Evolutionary conservation across 2,888 invertebrate genomes (phyloP), one percentile per base, ranked within the genome.

Genomic region (Xanthostigma xanthostigma): DNA sequence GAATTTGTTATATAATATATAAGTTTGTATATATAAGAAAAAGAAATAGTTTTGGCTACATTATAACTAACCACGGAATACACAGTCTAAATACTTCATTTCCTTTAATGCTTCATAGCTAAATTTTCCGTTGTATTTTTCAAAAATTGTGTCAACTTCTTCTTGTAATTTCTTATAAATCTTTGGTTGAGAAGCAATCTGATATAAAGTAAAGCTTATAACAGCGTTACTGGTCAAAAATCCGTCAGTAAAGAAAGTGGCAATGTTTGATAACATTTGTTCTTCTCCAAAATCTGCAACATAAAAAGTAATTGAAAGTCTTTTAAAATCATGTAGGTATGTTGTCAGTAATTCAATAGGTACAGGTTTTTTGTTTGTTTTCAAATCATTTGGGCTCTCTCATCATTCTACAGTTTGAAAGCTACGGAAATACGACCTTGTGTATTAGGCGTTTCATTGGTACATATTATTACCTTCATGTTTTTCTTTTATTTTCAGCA

Each of bases 221-320:
- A 65, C 63, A 1, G 62, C 59, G 0, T 69, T 66, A n/a, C 68
- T 69, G 1, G 72, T 72, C 54, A 71, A 70, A 53, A 65, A 71
- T 2, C 71, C 72, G 39, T 72, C 73, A 1, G 62, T 44, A 50
- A 69, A 70, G 51, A 69, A 69, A 0, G 70, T 61, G 2, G 68
- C 53, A 3, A 63, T 57, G 38, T 70, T 66, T 0, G 68, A 61
- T 1, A 59, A 48, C 42, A 71, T 53, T 0, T 63, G 58, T 2
- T 57, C 56, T 33, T 65, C 54, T 1, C 47, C 53, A 40, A 62
- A 53, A 8, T 59, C 56, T 49, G 61, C 51, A 36, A 56, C 14
- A 47, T 41, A 10, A 41, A 38, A 8, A 2, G 6, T 27, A 10
- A 12, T 12, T 14, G 27, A 27, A 27, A 27, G 27, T 27, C 6